A percentile compares a stretch with the other conserved stretches of the same genome.
phyloP scores from a whole-genome alignment of 1,140 invertebrate species.

The Cryptotermes secundus region DNA sequence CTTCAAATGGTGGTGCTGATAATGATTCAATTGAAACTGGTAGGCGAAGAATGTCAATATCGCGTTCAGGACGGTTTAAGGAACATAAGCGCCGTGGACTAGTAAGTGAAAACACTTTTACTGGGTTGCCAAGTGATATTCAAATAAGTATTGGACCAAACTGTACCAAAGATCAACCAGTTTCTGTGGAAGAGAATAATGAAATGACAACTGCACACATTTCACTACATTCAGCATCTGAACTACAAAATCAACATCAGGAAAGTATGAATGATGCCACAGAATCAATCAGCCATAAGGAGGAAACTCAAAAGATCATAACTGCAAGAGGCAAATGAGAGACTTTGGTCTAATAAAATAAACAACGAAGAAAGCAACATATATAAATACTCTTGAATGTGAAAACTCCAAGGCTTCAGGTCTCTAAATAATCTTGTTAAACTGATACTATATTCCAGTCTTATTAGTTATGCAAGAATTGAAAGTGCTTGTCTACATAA shows the following conservation, averaged over 20 bases:
- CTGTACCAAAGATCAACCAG: neutral
- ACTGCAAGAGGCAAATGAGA: neutral
- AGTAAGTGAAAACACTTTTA: neutral
- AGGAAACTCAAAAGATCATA: neutral
- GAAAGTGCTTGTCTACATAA: too few relatives aligned
- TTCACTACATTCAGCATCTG: too few relatives aligned
- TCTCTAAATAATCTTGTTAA: too few relatives aligned
- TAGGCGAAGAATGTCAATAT: constrained; percentile 18
- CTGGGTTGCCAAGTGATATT: neutral
- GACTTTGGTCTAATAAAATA: too few relatives aligned
- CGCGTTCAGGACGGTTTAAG: constrained; percentile 24
- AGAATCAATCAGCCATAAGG: neutral
- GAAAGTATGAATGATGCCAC: neutral
- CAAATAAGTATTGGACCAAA: too few relatives aligned
- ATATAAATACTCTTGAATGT: too few relatives aligned
- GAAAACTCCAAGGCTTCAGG: too few relatives aligned
- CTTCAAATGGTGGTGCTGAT: neutral
- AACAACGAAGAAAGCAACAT: neutral
- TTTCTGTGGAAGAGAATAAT: neutral
- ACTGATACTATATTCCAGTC: too few relatives aligned
- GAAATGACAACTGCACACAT: neutral
- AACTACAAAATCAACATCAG: neutral
- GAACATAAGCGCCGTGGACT: neutral
- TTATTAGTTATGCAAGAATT: too few relatives aligned
- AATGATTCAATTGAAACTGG: neutral